These are phyloP conservation scores for Eremobia ochroleuca DNA, from an alignment of 2,888 invertebrate genomes.

Conservation along the genomic window DNA sequence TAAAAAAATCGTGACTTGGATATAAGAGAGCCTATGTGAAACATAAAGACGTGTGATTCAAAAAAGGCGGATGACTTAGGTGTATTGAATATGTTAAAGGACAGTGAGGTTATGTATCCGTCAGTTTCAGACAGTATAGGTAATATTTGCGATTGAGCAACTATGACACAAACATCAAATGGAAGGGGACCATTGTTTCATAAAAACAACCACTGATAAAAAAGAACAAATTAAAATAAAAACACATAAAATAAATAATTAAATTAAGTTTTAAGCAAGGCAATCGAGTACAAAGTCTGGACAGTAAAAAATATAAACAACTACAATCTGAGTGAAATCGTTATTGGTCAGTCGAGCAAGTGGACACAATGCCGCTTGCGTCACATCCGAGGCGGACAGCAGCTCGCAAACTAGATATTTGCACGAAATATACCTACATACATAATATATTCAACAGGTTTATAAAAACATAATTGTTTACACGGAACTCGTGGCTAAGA, in stretches of 20 bases:
- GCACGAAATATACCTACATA: constrained; percentile 64
- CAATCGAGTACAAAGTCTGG: constrained; percentile 9
- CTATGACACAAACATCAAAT: not conserved
- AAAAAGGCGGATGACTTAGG: not conserved
- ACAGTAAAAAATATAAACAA: constrained; percentile 73
- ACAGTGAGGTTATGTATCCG: not conserved
- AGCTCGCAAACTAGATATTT: constrained; percentile 71
- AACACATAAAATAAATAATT: not conserved
- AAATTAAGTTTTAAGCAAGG: constrained; percentile 26
- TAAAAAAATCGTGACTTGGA: not conserved
- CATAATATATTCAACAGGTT: constrained; percentile 38
- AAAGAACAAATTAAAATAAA: not conserved
- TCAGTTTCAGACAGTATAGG: constrained; percentile 1
- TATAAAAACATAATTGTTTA: constrained; percentile 67
- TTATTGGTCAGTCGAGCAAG: constrained; percentile 78
- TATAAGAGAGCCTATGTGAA: not conserved
- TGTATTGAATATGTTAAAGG: not conserved
- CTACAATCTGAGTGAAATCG: constrained; percentile 81
- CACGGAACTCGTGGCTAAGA: constrained; percentile 49
- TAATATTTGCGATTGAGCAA: not conserved
- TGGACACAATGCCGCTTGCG: constrained; percentile 84
- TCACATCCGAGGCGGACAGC: constrained; percentile 76
- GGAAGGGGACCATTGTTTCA: not conserved
- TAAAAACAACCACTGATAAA: not conserved
- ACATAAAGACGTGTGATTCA: not conserved